Evolutionary conservation across 2,113 vertebrate genomes (phyloP).

Genomic region (Myotis davidii): DNA sequence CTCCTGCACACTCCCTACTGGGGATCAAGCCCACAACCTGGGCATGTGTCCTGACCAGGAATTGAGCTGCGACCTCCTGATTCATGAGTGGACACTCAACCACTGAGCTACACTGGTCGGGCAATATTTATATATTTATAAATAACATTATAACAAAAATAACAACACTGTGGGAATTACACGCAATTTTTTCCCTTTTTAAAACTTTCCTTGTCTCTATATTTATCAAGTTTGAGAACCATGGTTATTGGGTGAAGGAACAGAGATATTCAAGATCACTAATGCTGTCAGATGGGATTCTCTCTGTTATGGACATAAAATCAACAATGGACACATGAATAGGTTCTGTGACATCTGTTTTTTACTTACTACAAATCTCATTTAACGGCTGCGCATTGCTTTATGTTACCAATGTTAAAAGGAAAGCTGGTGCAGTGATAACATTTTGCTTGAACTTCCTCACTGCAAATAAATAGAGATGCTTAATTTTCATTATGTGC

Average conservation of each 20-base stretch:
- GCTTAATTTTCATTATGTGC: conserved; percentile 42
- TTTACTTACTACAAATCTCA: conserved; percentile 14
- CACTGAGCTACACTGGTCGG: too few relatives aligned
- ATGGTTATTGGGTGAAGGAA: neutral
- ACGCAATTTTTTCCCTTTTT: conserved; percentile 8
- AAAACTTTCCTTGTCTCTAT: neutral
- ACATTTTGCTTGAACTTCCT: neutral
- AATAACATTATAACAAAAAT: conserved; percentile 1
- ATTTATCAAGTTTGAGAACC: neutral
- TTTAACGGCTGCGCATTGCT: neutral
- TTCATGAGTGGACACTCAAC: too few relatives aligned
- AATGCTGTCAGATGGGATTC: neutral
- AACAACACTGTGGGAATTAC: neutral
- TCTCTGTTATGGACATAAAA: neutral
- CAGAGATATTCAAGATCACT: neutral
- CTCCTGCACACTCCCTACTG: too few relatives aligned
- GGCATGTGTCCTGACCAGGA: too few relatives aligned
- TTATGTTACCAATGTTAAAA: conserved; percentile 10
- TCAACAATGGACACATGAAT: neutral
- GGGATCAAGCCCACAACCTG: too few relatives aligned
- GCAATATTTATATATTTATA: neutral
- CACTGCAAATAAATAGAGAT: neutral
- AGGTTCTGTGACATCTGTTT: neutral
- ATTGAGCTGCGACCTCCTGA: too few relatives aligned
- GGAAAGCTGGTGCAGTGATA: neutral